Base-by-base conservation (phyloP, 2,113 vertebrate genomes). In the Callorhinus ursinus region DNA sequence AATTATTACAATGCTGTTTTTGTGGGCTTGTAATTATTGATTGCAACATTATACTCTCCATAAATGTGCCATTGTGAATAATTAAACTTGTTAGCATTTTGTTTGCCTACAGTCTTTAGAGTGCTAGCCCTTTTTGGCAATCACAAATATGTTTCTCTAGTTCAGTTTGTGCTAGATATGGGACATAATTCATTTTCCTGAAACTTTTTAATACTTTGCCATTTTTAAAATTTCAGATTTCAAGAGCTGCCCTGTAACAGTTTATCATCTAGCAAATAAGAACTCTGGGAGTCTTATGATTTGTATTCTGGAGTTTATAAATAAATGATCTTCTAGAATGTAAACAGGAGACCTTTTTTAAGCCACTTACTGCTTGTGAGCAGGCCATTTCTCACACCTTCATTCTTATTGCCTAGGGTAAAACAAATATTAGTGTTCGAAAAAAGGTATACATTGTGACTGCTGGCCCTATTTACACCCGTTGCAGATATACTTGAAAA, bases 11-110 rank as follows among this genome's bases (percentile, higher is more conserved):
- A 24, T 84, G 88, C 94, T 87, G 67, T 96, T 95, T 97, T 81
- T 96, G 83, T 83, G 95, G 96, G 94, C 97, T 97, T 96, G 96
- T 98, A 96, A 98, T 96, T 96, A 98, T 98, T 97, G 98, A 98
- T 97, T 97, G 83, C 28, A 5, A 92, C 96, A 97, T 98, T 97
- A 96, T 76, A 88, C 51, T 96, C 96, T 94, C 94, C 97, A 95
- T 94, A 98, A 97, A 98, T 95, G 95, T 98, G 97, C 97, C 93
- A 95, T 96, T 96, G 96, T 96, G 95, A 98, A 89, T 98, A 92
- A 97, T 96, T 96, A 90, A 95, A 98, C 93, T 97, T 93, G 90
- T 97, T 97, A 98, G 96, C 88, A 76, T 96, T 97, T 96, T 97
- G 94, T 97, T 96, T 97, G 97, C 94, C 96, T 97, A 91, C 90